Evolutionary conservation across 2,888 invertebrate genomes (phyloP), one percentile per base, ranked within the genome.

Genomic region (Minunthozetes semirufus): DNA sequence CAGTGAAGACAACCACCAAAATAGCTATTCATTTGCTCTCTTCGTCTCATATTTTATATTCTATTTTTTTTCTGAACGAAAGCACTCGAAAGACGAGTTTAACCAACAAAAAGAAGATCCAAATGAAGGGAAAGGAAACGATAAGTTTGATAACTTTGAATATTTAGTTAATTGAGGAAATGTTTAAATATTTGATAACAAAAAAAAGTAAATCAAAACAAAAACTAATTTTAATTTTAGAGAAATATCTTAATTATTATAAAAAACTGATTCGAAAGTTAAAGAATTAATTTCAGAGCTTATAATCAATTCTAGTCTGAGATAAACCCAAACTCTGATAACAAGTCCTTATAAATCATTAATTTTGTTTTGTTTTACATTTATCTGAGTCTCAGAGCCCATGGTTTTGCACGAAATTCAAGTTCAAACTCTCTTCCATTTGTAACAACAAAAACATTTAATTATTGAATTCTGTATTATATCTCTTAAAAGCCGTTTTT

Each of bases 131-230:
- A 61, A 22, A 61, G 29, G n/a, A 42, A 42, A 42, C 42, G 42
- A 42, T 42, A 42, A 42, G 42, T 42, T 42, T 42, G 42, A 42
- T 42, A 42, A 13, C 15, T 29, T 61, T 61, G 33, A 61, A 61
- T 61, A 61, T 61, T 61, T 17, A 3, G 29, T 61, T 61, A 61
- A 61, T 61, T 61, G 61, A 61, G 61, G 61, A 61, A 61, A 61
- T 61, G 61, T 61, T 61, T 61, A 61, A 61, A 61, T 61, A 61
- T 61, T 61, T 61, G 61, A 61, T 61, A 61, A 61, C 56, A 56
- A 29, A 33, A 61, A 61, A 61, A 56, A 9, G 3, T 61, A 61
- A 29, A 33, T 8, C 8, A 33, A 33, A 33, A 61, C 17, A 8
- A 33, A 61, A 61, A 22, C 22, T 11, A 61, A 29, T 61, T 61